Evolutionary conservation across 2,797 vertebrate genomes (phyloP).

Genomic region (Chrysocyon brachyurus): DNA sequence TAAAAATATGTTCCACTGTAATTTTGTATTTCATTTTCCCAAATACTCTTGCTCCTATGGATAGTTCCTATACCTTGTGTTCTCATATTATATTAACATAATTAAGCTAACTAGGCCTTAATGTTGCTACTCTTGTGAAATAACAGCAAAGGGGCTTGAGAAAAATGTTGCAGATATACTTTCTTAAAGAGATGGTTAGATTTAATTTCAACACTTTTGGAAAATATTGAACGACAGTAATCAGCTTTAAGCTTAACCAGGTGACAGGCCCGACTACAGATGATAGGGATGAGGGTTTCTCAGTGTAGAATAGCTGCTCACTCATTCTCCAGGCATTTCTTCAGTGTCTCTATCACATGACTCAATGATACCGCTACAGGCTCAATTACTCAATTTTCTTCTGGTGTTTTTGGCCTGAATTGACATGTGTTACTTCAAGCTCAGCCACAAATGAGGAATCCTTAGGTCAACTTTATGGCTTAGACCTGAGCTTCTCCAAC

Average conservation of each 20-base stretch:
- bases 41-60: constrained; percentile 35
- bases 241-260: constrained; percentile 3
- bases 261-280: neutral
- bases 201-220: constrained; percentile 73
- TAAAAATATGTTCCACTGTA: neutral
- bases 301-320: neutral
- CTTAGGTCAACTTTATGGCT: neutral
- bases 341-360: neutral
- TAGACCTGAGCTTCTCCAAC: neutral
- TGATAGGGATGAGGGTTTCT: neutral
- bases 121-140: constrained; percentile 35
- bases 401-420: neutral
- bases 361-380: neutral
- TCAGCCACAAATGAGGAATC: neutral
- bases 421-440: neutral
- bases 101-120: constrained; percentile 34
- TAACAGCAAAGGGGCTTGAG: constrained; percentile 30
- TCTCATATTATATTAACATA: constrained; percentile 33
- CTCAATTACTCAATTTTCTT: neutral
- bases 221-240: constrained; percentile 50
- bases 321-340: neutral
- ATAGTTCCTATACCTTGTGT: neutral
- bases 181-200: constrained; percentile 48
- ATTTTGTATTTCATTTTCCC: constrained; percentile 23
- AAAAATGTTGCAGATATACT: constrained; percentile 26